A percentile compares a stretch with the other conserved stretches of the same genome.
phyloP scores from a whole-genome alignment of 2,113 vertebrate species.

The Phycodurus eques region DNA sequence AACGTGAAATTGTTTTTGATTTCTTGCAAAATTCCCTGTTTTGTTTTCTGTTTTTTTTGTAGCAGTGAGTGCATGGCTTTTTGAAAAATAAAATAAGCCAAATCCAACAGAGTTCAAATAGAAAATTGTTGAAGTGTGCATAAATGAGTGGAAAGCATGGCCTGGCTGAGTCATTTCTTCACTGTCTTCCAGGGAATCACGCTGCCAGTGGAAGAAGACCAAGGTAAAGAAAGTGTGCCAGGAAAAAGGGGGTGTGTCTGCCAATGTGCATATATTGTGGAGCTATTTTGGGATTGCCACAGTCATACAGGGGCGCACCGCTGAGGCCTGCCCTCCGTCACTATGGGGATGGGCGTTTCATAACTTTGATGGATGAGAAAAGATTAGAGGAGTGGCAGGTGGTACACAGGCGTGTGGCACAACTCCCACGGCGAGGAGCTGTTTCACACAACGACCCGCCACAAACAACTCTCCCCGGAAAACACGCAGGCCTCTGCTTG shows the following conservation, averaged over 20 bases:
- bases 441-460: constrained; percentile 42
- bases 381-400: constrained; percentile 72
- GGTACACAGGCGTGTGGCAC: constrained; percentile 70
- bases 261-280: constrained; percentile 60
- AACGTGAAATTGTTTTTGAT: background rate
- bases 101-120: background rate
- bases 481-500: constrained; percentile 56
- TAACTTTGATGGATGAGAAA: constrained; percentile 72
- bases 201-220: constrained; percentile 34
- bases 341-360: constrained; percentile 66
- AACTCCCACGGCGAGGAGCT: constrained; percentile 53
- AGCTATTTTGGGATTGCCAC: constrained; percentile 65
- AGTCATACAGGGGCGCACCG: constrained; percentile 51
- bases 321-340: constrained; percentile 72
- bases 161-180: constrained; percentile 31
- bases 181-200: constrained; percentile 49
- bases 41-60: background rate
- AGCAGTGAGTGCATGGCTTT: background rate
- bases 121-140: constrained; percentile 9
- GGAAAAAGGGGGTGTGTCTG: constrained; percentile 69
- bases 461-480: constrained; percentile 53
- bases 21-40: background rate
- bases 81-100: background rate
- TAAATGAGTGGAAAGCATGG: constrained; percentile 38
- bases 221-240: constrained; percentile 56